These are phyloP conservation scores for Eupithecia centaureata DNA, from an alignment of 2,888 invertebrate species.

Conservation along the genomic window DNA sequence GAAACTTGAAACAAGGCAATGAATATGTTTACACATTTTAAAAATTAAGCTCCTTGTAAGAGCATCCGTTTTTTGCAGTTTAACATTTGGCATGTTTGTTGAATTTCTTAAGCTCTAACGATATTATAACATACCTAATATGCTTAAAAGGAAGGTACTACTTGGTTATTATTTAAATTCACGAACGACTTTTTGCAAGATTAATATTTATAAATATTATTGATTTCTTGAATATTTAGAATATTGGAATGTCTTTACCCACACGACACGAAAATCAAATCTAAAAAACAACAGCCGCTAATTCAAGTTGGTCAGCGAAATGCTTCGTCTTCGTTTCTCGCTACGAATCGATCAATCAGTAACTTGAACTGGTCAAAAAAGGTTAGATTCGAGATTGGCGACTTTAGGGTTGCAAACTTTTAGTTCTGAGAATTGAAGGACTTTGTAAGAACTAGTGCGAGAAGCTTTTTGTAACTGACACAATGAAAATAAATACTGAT, in stretches of 20 bases:
- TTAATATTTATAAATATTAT: too few species aligned
- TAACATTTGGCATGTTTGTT: too few species aligned
- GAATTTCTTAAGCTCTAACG: too few species aligned
- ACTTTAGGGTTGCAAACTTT: not conserved
- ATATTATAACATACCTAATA: too few species aligned
- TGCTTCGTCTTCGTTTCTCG: not conserved
- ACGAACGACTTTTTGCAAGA: too few species aligned
- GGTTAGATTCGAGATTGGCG: not conserved
- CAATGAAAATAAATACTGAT: not conserved
- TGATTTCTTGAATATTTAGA: too few species aligned
- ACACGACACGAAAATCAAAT: not conserved
- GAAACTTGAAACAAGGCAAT: conserved; percentile 10
- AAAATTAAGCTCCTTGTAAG: too few species aligned
- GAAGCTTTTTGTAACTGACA: not conserved
- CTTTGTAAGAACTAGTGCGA: not conserved
- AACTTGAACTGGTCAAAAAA: conserved; percentile 5
- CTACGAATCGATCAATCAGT: not conserved
- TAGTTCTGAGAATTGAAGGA: not conserved
- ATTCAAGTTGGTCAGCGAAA: not conserved
- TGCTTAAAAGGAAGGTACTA: too few species aligned
- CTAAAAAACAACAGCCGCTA: not conserved
- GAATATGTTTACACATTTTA: conserved; percentile 10
- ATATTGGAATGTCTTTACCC: too few species aligned
- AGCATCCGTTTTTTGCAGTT: too few species aligned
- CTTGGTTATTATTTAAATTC: too few species aligned